A percentile compares a stretch with the other conserved stretches of the same genome.
phyloP scores from a whole-genome alignment of 2,113 vertebrate species.

The Perca schrenkii region DNA sequence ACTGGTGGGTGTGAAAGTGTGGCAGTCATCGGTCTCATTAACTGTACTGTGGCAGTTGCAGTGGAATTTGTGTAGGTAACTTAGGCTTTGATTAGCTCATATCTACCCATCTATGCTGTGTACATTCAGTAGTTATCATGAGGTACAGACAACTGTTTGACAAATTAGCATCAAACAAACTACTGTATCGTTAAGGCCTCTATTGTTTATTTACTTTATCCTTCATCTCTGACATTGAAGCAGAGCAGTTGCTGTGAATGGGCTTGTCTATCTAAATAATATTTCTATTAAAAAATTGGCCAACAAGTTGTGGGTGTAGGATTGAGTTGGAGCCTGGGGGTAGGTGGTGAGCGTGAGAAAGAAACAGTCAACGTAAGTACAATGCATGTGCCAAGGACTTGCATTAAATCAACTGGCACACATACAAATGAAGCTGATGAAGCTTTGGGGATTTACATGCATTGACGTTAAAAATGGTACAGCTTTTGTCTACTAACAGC shows the following conservation, averaged over 20 bases:
- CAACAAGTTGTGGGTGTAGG: not conserved
- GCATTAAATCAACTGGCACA: conserved; percentile 31
- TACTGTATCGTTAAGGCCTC: not conserved
- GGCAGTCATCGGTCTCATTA: not conserved
- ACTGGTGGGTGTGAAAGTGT: not conserved
- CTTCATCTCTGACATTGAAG: conserved; percentile 5
- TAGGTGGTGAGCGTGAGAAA: conserved; percentile 7
- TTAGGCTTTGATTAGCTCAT: not conserved
- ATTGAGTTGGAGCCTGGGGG: not conserved
- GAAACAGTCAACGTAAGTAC: conserved; percentile 11
- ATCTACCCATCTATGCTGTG: not conserved
- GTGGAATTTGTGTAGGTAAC: not conserved
- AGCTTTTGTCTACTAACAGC: conserved; percentile 13
- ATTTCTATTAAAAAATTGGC: conserved; percentile 18
- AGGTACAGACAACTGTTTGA: not conserved
- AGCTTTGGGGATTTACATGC: not conserved
- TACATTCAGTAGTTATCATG: not conserved
- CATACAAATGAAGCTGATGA: not conserved
- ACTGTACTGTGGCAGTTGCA: no score
- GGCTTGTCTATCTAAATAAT: conserved; percentile 4
- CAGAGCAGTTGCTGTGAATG: not conserved
- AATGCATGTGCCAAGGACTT: conserved; percentile 13
- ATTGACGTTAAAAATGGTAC: not conserved
- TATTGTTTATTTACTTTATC: conserved; percentile 3
- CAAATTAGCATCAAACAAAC: not conserved